Conservation (phyloP, 1,140 invertebrate species). For the Drosophila ironensis region DNA sequence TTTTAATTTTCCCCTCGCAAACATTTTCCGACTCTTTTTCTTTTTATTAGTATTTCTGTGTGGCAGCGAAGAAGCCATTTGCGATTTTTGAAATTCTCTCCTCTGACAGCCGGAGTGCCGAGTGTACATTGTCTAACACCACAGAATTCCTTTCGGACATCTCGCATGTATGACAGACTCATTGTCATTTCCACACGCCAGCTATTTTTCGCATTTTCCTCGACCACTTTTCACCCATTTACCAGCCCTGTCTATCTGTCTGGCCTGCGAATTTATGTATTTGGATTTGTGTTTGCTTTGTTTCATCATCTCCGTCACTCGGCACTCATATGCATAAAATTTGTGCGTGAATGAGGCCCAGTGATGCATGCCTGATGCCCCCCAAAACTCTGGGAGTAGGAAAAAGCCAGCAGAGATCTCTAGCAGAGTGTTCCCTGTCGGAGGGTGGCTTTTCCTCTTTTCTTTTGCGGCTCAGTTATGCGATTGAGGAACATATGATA, state of each 20-base stretch:
- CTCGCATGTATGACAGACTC: constrained; percentile 40
- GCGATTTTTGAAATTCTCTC: constrained; percentile 14
- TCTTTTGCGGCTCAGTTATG: constrained; percentile 3
- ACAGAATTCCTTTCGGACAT: constrained; percentile 49
- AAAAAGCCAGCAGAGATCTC: not conserved
- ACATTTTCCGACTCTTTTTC: constrained; percentile 31
- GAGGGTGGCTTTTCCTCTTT: constrained; percentile 5
- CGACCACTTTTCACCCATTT: not conserved
- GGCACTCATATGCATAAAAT: constrained; percentile 55
- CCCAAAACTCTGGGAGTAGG: constrained; percentile 7
- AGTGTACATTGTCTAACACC: constrained; percentile 40
- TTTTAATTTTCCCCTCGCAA: constrained; percentile 40
- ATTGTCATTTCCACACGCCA: constrained; percentile 23
- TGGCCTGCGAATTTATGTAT: constrained; percentile 31
- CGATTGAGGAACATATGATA: not conserved
- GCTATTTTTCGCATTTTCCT: constrained; percentile 8
- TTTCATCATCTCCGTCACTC: constrained; percentile 60
- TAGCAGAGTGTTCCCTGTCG: constrained; percentile 2
- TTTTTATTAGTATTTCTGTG: constrained; percentile 17
- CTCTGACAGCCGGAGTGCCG: constrained; percentile 36
- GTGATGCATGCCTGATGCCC: constrained; percentile 49
- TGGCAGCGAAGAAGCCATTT: too few species aligned
- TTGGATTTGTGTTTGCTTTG: constrained; percentile 58
- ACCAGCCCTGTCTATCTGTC: constrained; percentile 15
- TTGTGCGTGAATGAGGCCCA: constrained; percentile 69